Evolutionary conservation across 2,797 vertebrate genomes (phyloP).

Genomic region (Moxostoma hubbsi): DNA sequence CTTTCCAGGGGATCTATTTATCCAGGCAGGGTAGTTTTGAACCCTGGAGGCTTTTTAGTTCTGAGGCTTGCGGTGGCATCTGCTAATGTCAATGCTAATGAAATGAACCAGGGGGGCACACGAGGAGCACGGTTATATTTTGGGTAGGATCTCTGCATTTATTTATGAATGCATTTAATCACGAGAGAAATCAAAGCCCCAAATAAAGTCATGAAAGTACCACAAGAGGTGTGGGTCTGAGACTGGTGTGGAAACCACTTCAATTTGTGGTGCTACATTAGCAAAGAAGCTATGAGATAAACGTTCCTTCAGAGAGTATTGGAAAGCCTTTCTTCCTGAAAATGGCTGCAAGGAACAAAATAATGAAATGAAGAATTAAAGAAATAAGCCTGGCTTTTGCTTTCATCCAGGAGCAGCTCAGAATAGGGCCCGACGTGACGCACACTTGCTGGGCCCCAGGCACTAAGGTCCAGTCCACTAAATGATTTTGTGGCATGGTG

Average conservation of each 20-base stretch:
- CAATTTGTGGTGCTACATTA: conserved; percentile 61
- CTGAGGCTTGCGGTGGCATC: conserved; percentile 72
- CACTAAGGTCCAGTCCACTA: conserved; percentile 23
- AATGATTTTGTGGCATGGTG: conserved; percentile 33
- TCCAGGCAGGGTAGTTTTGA: conserved; percentile 74
- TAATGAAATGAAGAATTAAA: conserved; percentile 43
- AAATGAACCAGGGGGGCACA: conserved; percentile 48
- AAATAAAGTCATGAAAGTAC: conserved; percentile 35
- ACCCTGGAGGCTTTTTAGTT: conserved; percentile 75
- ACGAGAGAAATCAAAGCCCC: conserved; percentile 61
- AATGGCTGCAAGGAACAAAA: conserved; percentile 34
- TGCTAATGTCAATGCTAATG: conserved; percentile 80
- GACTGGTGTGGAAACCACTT: conserved; percentile 54
- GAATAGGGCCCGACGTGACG: conserved; percentile 12
- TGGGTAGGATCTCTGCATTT: conserved; percentile 39
- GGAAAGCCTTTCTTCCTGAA: conserved; percentile 57
- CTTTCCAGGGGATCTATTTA: conserved; percentile 70
- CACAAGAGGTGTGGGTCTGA: conserved; percentile 53
- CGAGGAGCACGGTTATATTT: conserved; percentile 51
- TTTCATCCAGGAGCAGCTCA: conserved; percentile 28
- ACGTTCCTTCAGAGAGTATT: conserved; percentile 56
- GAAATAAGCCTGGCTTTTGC: conserved; percentile 43
- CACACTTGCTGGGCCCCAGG: conserved; percentile 21
- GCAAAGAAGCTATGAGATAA: conserved; percentile 51
- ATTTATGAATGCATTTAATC: conserved; percentile 67